Conservation (phyloP, 2,797 vertebrate genomes). For the Poecilia picta region DNA sequence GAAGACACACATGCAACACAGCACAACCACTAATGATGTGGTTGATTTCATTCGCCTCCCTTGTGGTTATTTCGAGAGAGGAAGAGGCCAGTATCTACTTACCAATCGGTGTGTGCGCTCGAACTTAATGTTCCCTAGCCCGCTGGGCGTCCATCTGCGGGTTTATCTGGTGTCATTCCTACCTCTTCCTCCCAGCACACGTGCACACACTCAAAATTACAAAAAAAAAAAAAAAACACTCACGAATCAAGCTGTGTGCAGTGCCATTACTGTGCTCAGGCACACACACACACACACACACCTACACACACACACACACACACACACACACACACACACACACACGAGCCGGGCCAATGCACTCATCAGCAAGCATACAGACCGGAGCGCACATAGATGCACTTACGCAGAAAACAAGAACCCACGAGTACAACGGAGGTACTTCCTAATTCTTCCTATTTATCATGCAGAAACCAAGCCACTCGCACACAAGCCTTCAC, state of each 20-base stretch:
- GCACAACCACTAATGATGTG: constrained; percentile 61
- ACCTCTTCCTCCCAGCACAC: constrained; percentile 16
- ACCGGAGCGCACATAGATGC: constrained; percentile 8
- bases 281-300: not conserved
- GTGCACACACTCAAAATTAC: constrained; percentile 10
- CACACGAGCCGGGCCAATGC: not conserved
- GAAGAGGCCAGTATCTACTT: constrained; percentile 57
- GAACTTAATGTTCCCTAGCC: constrained; percentile 72
- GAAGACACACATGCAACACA: constrained; percentile 24
- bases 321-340: constrained; percentile 13
- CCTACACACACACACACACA: not conserved
- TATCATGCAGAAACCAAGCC: constrained; percentile 70
- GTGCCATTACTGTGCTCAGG: constrained; percentile 16
- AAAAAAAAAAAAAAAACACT: constrained; percentile 10
- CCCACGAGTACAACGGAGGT: constrained; percentile 60
- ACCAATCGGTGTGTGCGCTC: constrained; percentile 40
- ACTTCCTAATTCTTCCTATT: constrained; percentile 70
- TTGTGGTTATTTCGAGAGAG: constrained; percentile 59
- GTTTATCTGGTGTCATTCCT: constrained; percentile 74
- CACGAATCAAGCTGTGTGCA: constrained; percentile 16
- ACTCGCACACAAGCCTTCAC: constrained; percentile 10
- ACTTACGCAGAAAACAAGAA: constrained; percentile 38
- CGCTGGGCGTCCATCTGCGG: constrained; percentile 77
- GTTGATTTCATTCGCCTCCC: constrained; percentile 64
- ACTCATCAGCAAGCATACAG: constrained; percentile 25